Evolutionary conservation across 1,140 invertebrate genomes (phyloP).

Genomic region (Carcinoscorpius rotundicauda): DNA sequence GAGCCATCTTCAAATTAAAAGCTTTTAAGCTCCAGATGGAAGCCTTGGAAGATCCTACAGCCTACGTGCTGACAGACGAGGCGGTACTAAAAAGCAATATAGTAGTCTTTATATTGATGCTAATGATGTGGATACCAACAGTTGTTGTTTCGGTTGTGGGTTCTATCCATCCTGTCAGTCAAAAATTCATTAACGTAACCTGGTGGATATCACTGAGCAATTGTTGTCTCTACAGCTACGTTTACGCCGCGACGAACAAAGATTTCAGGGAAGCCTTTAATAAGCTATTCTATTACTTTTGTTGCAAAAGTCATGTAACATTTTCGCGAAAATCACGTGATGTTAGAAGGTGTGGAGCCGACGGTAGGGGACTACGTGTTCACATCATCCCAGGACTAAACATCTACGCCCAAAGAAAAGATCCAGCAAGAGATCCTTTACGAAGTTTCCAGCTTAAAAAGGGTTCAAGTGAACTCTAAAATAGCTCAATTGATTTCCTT

Average conservation of each 20-base stretch:
- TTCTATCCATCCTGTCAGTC: slow-evolving; percentile 33
- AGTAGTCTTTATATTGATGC: slow-evolving; percentile 47
- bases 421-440: slow-evolving; percentile 1
- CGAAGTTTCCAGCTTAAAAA: too few species aligned
- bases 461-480: too few species aligned
- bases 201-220: slow-evolving; percentile 55
- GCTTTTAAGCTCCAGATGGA: slow-evolving; percentile 12
- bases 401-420: slow-evolving; percentile 41
- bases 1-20: slow-evolving; percentile 45
- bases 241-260: slow-evolving; percentile 50
- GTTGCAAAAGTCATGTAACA: slow-evolving; percentile 62
- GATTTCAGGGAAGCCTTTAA: slow-evolving; percentile 60
- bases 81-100: slow-evolving; percentile 49
- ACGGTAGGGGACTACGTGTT: slow-evolving; percentile 39
- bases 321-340: slow-evolving; percentile 29
- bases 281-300: slow-evolving; percentile 67
- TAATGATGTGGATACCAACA: slow-evolving; percentile 55
- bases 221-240: slow-evolving; percentile 50
- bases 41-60: slow-evolving; percentile 5
- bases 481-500: too few species aligned
- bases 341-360: slow-evolving; percentile 7
- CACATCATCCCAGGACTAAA: slow-evolving; percentile 62
- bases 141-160: slow-evolving; percentile 41
- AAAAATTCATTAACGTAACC: slow-evolving; percentile 46
- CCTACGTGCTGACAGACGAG: slow-evolving; percentile 36